phyloP scores from a whole-genome alignment of 2,888 invertebrate species.

The Acleris sparsana region DNA sequence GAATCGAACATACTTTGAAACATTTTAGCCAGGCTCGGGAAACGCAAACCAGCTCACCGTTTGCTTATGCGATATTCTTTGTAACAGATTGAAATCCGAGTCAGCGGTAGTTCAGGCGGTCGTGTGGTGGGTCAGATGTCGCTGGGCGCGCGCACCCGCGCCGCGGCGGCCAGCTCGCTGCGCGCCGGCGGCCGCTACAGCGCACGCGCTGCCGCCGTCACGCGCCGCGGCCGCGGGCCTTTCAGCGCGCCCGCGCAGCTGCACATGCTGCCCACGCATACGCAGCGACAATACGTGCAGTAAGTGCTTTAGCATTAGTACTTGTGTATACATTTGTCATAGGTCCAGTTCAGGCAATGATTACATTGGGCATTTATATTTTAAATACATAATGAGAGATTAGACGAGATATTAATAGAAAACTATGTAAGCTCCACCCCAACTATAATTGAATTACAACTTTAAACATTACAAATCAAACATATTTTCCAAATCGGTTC shows the following conservation, averaged over 20 bases:
- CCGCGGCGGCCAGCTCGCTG: conserved; percentile 94
- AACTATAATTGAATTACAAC: no score
- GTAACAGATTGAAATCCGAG: conserved; percentile 71
- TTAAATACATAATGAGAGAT: no score
- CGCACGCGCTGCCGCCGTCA: conserved; percentile 94
- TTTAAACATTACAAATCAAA: no score
- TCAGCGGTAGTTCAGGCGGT: conserved; percentile 65
- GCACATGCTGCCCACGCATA: conserved; percentile 86
- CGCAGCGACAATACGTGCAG: conserved; percentile 77
- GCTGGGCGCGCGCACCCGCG: conserved; percentile 94
- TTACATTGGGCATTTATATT: no score
- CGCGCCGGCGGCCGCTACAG: conserved; percentile 93
- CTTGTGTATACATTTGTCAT: no score
- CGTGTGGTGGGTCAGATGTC: conserved; percentile 90
- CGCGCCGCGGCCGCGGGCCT: conserved; percentile 93
- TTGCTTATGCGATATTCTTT: not conserved
- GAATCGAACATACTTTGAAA: no score
- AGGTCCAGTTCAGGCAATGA: no score
- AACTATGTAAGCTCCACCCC: no score
- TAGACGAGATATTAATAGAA: no score
- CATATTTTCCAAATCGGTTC: no score
- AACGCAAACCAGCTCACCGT: not conserved
- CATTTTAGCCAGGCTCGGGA: no score
- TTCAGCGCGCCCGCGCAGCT: conserved; percentile 91
- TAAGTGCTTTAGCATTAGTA: conserved; percentile 50